Percentiles rank a stretch among this genome's conserved stretches.
These are phyloP conservation scores for Apantesis nais DNA, from an alignment of 2,888 invertebrate species.

Conservation along the genomic window DNA sequence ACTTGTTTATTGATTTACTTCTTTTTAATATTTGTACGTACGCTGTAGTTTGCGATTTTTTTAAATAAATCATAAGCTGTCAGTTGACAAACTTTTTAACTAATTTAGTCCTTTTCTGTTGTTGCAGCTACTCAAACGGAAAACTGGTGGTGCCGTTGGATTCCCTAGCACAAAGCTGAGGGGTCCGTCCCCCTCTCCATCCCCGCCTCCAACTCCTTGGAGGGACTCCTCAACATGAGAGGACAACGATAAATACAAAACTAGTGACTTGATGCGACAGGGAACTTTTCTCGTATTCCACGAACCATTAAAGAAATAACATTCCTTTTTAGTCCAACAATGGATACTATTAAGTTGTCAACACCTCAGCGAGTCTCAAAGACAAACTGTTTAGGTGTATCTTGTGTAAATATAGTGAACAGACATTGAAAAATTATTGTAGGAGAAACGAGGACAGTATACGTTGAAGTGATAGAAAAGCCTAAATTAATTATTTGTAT, in stretches of 20 bases:
- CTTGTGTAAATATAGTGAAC: slow-evolving; percentile 64
- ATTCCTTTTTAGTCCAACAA: slow-evolving; percentile 58
- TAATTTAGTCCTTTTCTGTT: slow-evolving; percentile 58
- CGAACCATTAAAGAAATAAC: slow-evolving; percentile 45
- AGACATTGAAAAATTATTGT: slow-evolving; percentile 49
- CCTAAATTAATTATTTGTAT: slow-evolving; percentile 79
- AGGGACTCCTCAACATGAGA: slow-evolving; percentile 69
- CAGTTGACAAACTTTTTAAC: slow-evolving; percentile 22
- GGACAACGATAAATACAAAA: slow-evolving; percentile 57
- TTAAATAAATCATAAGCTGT: slow-evolving; percentile 10
- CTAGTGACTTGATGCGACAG: slow-evolving; percentile 41
- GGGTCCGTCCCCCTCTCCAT: slow-evolving; percentile 71
- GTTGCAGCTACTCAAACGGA: slow-evolving; percentile 85
- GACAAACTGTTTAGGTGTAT: slow-evolving; percentile 64
- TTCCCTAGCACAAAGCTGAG: slow-evolving; percentile 85
- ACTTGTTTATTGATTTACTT: slow-evolving; percentile 31
- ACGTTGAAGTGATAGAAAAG: slow-evolving; percentile 83
- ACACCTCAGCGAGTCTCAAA: slow-evolving; percentile 71
- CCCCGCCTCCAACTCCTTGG: slow-evolving; percentile 75
- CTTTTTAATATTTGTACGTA: slow-evolving; percentile 31
- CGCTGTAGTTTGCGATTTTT: slow-evolving; percentile 28
- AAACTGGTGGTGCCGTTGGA: slow-evolving; percentile 86
- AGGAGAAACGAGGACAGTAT: slow-evolving; percentile 71
- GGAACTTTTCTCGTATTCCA: slow-evolving; percentile 39
- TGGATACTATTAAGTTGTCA: slow-evolving; percentile 43